These are phyloP conservation scores for Polyommatus icarus DNA, from an alignment of 2,888 invertebrate genomes.

Conservation along the genomic window DNA sequence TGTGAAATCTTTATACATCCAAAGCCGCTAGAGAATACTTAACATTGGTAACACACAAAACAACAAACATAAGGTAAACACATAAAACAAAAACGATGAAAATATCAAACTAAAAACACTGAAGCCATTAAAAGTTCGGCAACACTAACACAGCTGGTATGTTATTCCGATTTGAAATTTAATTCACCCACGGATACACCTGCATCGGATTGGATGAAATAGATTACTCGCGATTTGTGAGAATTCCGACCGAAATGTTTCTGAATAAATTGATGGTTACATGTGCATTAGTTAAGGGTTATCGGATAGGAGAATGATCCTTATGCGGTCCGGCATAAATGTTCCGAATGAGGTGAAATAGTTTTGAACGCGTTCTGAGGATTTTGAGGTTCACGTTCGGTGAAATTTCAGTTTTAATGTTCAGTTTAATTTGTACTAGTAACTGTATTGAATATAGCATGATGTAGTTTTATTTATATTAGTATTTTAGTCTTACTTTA, in stretches of 20 bases:
- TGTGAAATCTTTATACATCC: neutral
- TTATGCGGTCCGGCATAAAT: neutral
- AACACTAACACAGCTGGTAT: constrained; percentile 25
- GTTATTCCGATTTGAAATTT: constrained; percentile 39
- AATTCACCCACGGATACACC: constrained; percentile 39
- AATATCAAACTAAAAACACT: neutral
- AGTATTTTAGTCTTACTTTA: no score
- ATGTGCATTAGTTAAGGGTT: constrained; percentile 20
- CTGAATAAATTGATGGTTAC: constrained; percentile 22
- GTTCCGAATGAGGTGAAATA: neutral
- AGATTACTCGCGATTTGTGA: constrained; percentile 40
- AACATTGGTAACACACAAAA: neutral
- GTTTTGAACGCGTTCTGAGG: neutral
- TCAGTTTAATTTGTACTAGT: no score
- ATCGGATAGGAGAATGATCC: neutral
- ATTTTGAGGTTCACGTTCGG: neutral
- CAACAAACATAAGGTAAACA: neutral
- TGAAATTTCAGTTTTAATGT: neutral
- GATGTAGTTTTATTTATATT: no score
- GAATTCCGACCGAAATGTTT: constrained; percentile 37
- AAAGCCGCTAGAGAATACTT: neutral
- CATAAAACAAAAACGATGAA: neutral
- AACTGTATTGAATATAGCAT: no score
- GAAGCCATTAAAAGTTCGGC: neutral
- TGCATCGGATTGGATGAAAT: constrained; percentile 38